phyloP scores from a whole-genome alignment of 2,888 invertebrate species.

The Willowsia nigromaculata region DNA sequence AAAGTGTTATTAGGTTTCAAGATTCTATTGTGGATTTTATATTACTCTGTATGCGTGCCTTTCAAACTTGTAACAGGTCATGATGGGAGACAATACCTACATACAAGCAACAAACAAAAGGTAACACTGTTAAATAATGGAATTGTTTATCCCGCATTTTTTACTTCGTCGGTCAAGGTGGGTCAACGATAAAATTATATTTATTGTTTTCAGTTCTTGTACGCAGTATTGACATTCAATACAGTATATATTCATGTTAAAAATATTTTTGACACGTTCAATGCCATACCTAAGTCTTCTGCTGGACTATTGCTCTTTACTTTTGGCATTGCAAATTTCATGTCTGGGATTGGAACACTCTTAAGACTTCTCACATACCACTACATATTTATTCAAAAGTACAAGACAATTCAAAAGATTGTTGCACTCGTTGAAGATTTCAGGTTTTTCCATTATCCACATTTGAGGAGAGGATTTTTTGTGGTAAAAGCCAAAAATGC shows the following conservation, averaged over 20 bases:
- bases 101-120: constrained; percentile 8
- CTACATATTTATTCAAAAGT: constrained; percentile 8
- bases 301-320: neutral
- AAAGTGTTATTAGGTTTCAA: neutral
- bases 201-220: constrained; percentile 38
- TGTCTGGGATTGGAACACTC: neutral
- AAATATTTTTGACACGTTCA: neutral
- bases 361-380: neutral
- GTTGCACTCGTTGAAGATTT: constrained; percentile 1
- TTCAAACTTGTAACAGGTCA: neutral
- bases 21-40: neutral
- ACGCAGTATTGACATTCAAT: neutral
- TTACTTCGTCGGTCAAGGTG: no score
- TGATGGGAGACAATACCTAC: neutral
- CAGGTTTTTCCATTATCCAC: neutral
- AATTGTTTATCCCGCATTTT: no score
- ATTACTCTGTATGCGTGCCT: constrained; percentile 35
- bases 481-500: neutral
- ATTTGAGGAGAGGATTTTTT: neutral
- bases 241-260: neutral
- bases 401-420: neutral
- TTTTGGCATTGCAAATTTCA: neutral
- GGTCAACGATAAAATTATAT: no score
- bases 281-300: neutral
- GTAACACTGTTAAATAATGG: no score